phyloP scores from a whole-genome alignment of 2,888 invertebrate genomes.

The Eudemis profundana region DNA sequence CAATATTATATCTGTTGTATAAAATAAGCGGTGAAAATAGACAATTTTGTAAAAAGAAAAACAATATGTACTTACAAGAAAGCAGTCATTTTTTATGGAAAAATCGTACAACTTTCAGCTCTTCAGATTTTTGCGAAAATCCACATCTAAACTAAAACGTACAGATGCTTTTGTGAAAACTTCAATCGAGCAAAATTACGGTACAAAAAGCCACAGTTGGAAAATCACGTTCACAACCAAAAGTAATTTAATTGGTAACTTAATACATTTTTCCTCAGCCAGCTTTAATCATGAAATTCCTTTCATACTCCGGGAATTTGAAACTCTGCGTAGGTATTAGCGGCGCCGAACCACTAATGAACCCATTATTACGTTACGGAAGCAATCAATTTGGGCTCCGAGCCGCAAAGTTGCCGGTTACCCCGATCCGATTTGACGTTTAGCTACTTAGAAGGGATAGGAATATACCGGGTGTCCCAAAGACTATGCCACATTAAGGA shows the following conservation, averaged over 20 bases:
- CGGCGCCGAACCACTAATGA: conserved; percentile 29
- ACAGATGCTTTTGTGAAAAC: too few relatives aligned
- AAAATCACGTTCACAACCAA: not conserved
- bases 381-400: conserved; percentile 35
- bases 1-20: too few relatives aligned
- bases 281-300: conserved; percentile 7
- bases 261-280: not conserved
- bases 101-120: too few relatives aligned
- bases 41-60: too few relatives aligned
- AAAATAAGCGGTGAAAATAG: too few relatives aligned
- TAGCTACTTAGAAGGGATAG: not conserved
- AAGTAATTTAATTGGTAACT: not conserved
- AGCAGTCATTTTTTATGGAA: too few relatives aligned
- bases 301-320: conserved; percentile 17
- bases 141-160: too few relatives aligned
- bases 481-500: not conserved
- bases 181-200: not conserved
- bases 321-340: conserved; percentile 28
- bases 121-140: too few relatives aligned
- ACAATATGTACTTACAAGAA: too few relatives aligned
- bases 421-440: conserved; percentile 7
- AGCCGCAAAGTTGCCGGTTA: conserved; percentile 13
- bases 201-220: not conserved
- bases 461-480: not conserved
- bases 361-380: conserved; percentile 29